A percentile compares a stretch with the other conserved stretches of the same genome.
Conservation (phyloP, 2,888 invertebrate genomes). For the Philhelius pedissequus region DNA sequence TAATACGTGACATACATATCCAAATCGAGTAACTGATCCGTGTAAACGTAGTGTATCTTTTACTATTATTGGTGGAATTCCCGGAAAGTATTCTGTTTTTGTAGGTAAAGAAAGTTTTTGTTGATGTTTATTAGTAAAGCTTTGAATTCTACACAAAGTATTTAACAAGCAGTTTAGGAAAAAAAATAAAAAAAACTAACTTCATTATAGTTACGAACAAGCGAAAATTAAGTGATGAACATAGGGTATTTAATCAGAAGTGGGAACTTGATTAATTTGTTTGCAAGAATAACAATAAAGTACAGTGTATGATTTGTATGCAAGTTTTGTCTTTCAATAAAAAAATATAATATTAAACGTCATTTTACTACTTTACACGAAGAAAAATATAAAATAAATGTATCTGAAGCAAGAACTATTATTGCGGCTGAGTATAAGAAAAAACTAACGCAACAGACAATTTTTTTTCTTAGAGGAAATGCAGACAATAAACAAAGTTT, state of each 20-base stretch:
- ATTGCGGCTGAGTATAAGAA: slow-evolving; percentile 7
- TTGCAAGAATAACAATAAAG: neutral
- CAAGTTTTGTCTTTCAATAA: neutral
- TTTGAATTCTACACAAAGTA: too few relatives aligned
- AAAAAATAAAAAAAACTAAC: too few relatives aligned
- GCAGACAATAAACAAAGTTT: slow-evolving; percentile 3
- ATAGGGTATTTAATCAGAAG: neutral
- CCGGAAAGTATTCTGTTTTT: too few relatives aligned
- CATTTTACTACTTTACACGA: neutral
- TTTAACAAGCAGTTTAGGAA: too few relatives aligned
- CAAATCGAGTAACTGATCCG: too few relatives aligned
- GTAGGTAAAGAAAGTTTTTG: too few relatives aligned
- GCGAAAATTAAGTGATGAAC: neutral
- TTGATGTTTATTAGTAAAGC: too few relatives aligned
- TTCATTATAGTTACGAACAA: neutral
- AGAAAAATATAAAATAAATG: slow-evolving; percentile 1
- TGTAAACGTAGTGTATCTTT: too few relatives aligned
- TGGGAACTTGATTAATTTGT: neutral
- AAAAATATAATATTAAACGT: slow-evolving; percentile 10
- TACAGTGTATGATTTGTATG: neutral
- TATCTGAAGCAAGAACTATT: neutral
- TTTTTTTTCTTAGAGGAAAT: neutral
- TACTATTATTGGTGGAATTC: too few relatives aligned
- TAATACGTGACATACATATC: too few relatives aligned
- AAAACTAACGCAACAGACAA: slow-evolving; percentile 7